Evolutionary conservation across 1,140 invertebrate genomes (phyloP).

Genomic region (Drosophila auraria): DNA sequence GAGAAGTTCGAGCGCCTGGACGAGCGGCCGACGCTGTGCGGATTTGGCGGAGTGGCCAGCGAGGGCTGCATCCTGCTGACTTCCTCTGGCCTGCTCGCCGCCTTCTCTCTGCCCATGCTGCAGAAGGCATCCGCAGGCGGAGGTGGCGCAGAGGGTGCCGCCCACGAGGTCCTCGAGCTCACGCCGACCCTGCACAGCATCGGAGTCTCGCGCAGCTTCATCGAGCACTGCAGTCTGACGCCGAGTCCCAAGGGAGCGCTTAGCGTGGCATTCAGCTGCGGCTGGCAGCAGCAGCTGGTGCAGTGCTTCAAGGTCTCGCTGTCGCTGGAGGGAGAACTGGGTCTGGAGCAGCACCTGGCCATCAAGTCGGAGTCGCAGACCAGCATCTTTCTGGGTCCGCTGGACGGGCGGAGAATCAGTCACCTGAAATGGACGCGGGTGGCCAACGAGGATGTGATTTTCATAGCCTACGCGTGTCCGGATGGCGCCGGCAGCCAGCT

Average conservation of each 20-base stretch:
- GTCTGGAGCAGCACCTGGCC: conserved; percentile 86
- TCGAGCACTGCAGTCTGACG: conserved; percentile 89
- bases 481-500: conserved; percentile 88
- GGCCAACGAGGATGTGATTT: conserved; percentile 93
- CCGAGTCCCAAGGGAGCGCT: conserved; percentile 90
- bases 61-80: conserved; percentile 94
- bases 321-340: conserved; percentile 57
- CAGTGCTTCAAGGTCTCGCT: conserved; percentile 88
- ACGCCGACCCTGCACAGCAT: conserved; percentile 89
- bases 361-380: conserved; percentile 90
- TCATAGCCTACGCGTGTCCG: conserved; percentile 89
- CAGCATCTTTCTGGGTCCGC: conserved; percentile 90
- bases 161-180: conserved; percentile 79
- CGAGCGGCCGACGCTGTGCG: conserved; percentile 92
- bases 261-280: conserved; percentile 88
- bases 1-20: conserved; percentile 93
- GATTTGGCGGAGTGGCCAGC: conserved; percentile 92
- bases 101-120: conserved; percentile 87
- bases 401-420: conserved; percentile 86
- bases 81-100: conserved; percentile 92
- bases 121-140: conserved; percentile 25
- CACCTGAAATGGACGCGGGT: conserved; percentile 92
- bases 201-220: conserved; percentile 89
- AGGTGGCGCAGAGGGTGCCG: not conserved
- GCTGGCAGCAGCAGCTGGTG: conserved; percentile 88